phyloP scores from a whole-genome alignment of 2,797 vertebrate species.

The Serranus cabrilla region DNA sequence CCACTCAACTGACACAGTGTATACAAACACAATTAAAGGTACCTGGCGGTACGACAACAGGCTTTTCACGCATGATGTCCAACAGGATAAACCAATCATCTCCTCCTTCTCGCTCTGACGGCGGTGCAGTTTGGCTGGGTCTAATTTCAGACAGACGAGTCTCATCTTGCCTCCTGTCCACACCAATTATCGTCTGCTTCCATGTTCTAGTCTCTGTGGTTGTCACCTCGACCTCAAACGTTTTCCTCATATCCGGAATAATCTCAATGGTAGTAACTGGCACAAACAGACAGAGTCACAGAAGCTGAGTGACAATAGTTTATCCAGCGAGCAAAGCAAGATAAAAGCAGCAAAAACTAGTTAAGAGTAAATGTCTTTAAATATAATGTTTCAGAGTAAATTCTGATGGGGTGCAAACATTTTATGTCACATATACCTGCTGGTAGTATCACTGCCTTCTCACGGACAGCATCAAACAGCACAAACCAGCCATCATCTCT shows the following conservation, averaged over 20 bases:
- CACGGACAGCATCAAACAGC: constrained; percentile 51
- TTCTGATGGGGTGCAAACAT: neutral
- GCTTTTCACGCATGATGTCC: constrained; percentile 49
- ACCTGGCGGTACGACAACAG: constrained; percentile 65
- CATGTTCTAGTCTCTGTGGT: constrained; percentile 57
- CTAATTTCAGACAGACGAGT: constrained; percentile 59
- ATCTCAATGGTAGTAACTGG: constrained; percentile 53
- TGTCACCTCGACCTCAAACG: constrained; percentile 49
- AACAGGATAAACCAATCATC: constrained; percentile 74
- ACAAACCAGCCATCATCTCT: constrained; percentile 76
- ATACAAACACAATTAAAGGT: constrained; percentile 11
- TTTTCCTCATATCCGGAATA: constrained; percentile 47
- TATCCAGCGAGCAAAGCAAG: neutral
- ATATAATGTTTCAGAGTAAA: neutral
- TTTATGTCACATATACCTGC: constrained; percentile 60
- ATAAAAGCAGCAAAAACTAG: neutral
- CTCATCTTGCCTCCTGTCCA: constrained; percentile 53
- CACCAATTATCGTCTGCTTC: constrained; percentile 69
- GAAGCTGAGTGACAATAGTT: neutral
- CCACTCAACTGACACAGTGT: neutral
- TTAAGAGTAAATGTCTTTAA: neutral
- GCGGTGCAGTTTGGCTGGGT: constrained; percentile 21
- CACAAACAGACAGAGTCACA: constrained; percentile 48
- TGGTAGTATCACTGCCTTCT: constrained; percentile 36
- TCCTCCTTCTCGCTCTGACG: constrained; percentile 43